These are phyloP conservation scores for Falcaria lacertinaria DNA, from an alignment of 2,888 invertebrate species.

Conservation along the genomic window DNA sequence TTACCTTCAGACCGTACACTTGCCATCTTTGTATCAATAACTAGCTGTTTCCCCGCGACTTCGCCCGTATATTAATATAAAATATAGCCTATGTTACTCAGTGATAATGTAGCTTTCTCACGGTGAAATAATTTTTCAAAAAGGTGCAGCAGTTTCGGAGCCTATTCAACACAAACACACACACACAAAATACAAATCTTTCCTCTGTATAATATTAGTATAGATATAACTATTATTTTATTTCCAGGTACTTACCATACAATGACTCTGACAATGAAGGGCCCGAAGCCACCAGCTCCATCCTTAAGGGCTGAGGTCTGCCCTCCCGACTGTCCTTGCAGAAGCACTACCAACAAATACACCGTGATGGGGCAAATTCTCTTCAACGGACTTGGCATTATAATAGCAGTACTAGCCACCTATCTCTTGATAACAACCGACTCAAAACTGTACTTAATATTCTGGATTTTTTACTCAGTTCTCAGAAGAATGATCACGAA, in stretches of 20 bases:
- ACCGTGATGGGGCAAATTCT: constrained; percentile 16
- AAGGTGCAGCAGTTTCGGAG: too few relatives aligned
- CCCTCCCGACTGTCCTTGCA: constrained; percentile 43
- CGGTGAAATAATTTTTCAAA: too few relatives aligned
- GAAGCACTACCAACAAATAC: constrained; percentile 10
- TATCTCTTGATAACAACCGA: constrained; percentile 60
- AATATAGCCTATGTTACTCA: too few relatives aligned
- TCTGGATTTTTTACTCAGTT: constrained; percentile 64
- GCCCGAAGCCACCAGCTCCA: constrained; percentile 10
- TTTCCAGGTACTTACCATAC: constrained; percentile 6
- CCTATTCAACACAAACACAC: too few relatives aligned
- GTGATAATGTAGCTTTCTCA: too few relatives aligned
- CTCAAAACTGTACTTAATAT: constrained; percentile 59
- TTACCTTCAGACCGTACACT: too few relatives aligned
- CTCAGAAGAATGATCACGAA: constrained; percentile 52
- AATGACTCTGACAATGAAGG: constrained; percentile 35
- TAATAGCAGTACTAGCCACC: constrained; percentile 55
- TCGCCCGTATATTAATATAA: too few relatives aligned
- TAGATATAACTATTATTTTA: too few relatives aligned
- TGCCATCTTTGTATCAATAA: too few relatives aligned
- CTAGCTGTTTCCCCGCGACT: too few relatives aligned
- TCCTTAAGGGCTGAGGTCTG: constrained; percentile 16
- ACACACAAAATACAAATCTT: too few relatives aligned
- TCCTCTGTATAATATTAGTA: too few relatives aligned
- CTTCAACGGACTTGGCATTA: constrained; percentile 50